Evolutionary conservation across 64 coral and sea anemone genomes (phyloP).

Genomic region (Actinia tenebrosa): DNA sequence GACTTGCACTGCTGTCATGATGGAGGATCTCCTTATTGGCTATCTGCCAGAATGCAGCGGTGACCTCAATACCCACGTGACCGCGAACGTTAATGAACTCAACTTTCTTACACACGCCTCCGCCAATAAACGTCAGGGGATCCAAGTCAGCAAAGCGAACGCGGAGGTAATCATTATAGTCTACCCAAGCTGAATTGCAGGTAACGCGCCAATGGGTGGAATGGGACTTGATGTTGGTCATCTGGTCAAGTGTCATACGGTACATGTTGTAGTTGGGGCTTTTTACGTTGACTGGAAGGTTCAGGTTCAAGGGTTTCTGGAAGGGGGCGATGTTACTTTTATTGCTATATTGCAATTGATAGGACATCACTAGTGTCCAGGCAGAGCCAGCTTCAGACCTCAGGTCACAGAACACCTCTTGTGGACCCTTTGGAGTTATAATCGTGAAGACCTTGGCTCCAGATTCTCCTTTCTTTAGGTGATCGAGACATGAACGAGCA

Average conservation of each 20-base stretch:
- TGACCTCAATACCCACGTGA: conserved; percentile 16
- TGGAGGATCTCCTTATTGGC: conserved; percentile 5
- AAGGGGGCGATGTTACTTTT: conserved; percentile 7
- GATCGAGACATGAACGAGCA: conserved; percentile 23
- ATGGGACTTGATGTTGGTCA: too few species aligned
- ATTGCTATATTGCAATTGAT: neutral
- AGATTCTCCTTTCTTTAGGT: neutral
- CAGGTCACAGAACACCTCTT: conserved; percentile 39
- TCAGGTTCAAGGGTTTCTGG: neutral
- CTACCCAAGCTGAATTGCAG: too few species aligned
- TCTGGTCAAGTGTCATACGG: too few species aligned
- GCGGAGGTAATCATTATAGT: too few species aligned
- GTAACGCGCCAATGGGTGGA: too few species aligned
- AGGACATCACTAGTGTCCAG: conserved; percentile 42
- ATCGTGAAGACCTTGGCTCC: conserved; percentile 2
- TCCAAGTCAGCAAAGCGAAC: neutral
- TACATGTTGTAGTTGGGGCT: too few species aligned
- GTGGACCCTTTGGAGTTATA: neutral
- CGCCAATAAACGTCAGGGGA: conserved; percentile 34
- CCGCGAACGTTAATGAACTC: conserved; percentile 54
- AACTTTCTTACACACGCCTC: conserved; percentile 36
- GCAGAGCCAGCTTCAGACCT: conserved; percentile 17
- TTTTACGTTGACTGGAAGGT: conserved; percentile 32
- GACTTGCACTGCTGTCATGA: neutral
- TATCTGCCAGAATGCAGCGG: conserved; percentile 18